A percentile compares a stretch with the other conserved stretches of the same genome.
These are phyloP conservation scores for Plagodis pulveraria DNA, from an alignment of 2,888 invertebrate species.

Conservation along the genomic window DNA sequence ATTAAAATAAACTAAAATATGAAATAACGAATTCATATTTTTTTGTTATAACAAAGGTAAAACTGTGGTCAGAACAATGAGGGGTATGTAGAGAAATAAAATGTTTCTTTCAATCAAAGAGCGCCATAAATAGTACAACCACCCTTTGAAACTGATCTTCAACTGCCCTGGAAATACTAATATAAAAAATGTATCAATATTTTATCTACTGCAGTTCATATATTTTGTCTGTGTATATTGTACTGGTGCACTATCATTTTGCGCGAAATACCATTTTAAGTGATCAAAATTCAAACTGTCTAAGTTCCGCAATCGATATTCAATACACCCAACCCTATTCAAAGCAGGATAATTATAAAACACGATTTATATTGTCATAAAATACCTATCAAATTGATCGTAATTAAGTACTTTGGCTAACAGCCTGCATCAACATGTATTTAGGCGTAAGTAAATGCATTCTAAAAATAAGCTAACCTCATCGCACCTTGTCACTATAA, in stretches of 20 bases:
- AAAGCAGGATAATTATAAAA: constrained; percentile 22
- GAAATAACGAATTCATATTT: no score
- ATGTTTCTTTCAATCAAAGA: no score
- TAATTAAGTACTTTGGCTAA: constrained; percentile 20
- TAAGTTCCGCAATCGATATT: constrained; percentile 22
- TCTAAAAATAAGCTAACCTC: background rate
- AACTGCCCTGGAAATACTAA: no score
- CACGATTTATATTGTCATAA: constrained; percentile 28
- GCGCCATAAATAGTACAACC: no score
- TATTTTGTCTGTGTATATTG: no score
- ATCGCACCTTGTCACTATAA: constrained; percentile 6
- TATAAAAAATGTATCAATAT: no score
- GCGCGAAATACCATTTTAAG: constrained; percentile 1
- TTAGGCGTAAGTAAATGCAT: constrained; percentile 15
- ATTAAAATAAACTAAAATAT: no score
- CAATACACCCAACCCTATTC: constrained; percentile 20
- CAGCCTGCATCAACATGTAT: constrained; percentile 12
- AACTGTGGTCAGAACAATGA: no score
- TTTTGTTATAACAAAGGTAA: no score
- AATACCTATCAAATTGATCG: constrained; percentile 28
- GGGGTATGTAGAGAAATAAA: no score
- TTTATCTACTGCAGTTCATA: no score
- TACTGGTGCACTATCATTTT: background rate
- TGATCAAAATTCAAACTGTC: constrained; percentile 12
- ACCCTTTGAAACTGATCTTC: no score